Evolutionary conservation across 2,888 invertebrate species (phyloP), one percentile per base, ranked within the genome.

Genomic region (Dynastes maya): DNA sequence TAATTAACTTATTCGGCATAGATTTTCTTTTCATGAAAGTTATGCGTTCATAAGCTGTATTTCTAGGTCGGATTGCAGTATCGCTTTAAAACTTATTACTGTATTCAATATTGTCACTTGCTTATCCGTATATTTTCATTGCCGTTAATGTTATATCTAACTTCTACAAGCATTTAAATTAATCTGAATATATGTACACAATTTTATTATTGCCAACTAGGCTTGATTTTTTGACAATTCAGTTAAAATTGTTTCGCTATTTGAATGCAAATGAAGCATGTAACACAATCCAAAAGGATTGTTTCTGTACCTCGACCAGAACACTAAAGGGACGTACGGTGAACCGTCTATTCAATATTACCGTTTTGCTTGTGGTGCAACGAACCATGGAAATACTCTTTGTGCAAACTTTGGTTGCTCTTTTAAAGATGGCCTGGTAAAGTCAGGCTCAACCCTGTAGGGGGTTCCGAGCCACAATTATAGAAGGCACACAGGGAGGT

Each of bases 391-490:
- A 79, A 63, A 63, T 74, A 80, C 58, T 71, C 65, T 79, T 75
- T 79, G 79, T 79, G 79, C 79, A 72, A 78, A 78, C 78, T 78
- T 68, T 72, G 78, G 75, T 75, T 79, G 76, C 78, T 78, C 75
- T 75, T 76, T 78, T 78, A 61, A 63, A 63, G 29, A 68, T 61
- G 63, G 49, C 63, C 49, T 55, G 78, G 53, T 64, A 64, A 78
- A 78, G 78, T 78, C 82, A 78, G 82, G 82, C 81, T 81, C 80
- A 80, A 82, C 85, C 83, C 84, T 82, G 84, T 83, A 80, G 85
- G 84, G 85, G 84, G 84, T 84, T 84, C 81, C 82, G 61, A 83
- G 83, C 84, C 84, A 83, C 85, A 85, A 85, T 85, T 85, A 85
- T 85, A 83, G 84, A 83, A 83, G 84, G 72, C 40, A 74, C 45